Conservation (phyloP, 2,113 vertebrate genomes). For the Loxodonta africana region DNA sequence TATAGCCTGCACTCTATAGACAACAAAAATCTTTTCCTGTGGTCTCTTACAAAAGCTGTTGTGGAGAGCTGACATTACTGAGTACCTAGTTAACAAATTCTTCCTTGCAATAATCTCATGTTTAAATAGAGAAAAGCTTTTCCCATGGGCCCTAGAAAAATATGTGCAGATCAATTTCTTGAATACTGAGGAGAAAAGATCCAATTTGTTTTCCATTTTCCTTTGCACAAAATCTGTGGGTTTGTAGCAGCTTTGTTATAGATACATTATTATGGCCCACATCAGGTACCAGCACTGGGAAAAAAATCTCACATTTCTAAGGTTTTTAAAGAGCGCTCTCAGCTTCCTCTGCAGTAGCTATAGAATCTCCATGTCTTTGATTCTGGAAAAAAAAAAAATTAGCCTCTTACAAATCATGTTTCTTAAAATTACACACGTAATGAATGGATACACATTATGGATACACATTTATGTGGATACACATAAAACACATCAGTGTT, state of each 20-base stretch:
- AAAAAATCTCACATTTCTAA: neutral
- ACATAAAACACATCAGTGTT: neutral
- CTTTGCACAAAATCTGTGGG: conserved; percentile 47
- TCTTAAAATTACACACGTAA: conserved; percentile 2
- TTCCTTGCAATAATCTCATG: neutral
- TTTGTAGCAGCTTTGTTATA: neutral
- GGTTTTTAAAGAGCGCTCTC: neutral
- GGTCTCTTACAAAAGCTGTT: neutral
- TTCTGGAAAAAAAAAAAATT: conserved; percentile 63
- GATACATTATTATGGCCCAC: neutral
- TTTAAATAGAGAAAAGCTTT: conserved; percentile 35
- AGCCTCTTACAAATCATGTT: conserved; percentile 23
- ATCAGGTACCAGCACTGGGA: neutral
- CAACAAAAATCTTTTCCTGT: neutral
- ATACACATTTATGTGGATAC: too few species aligned
- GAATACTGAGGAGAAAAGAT: neutral
- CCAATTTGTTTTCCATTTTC: conserved; percentile 8
- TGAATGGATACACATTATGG: neutral
- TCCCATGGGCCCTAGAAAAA: neutral
- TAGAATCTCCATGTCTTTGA: accelerated
- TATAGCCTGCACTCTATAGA: neutral
- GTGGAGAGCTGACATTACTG: neutral
- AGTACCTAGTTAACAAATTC: neutral
- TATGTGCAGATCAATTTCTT: conserved; percentile 41
- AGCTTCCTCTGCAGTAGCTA: neutral